Evolutionary conservation across 2,113 vertebrate species (phyloP), one percentile per base, ranked within the genome.

Genomic region (Lonchura striata): DNA sequence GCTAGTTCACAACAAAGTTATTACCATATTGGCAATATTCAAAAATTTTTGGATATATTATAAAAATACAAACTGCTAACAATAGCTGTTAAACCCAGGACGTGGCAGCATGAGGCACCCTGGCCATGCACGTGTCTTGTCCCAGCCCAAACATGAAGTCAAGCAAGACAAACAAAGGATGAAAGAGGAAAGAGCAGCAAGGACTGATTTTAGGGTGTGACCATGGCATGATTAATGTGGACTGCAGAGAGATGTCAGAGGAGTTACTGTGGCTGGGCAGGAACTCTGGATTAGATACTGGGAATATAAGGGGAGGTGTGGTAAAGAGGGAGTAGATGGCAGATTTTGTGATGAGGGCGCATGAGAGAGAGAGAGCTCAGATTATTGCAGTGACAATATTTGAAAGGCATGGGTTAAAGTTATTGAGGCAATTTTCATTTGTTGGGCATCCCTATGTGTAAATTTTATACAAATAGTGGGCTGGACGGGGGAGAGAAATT

Each of bases 381-480:
- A 24, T 15, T 31, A 37, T 33, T 72, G 15, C 30, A 64, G 13
- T 21, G 14, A 14, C 30, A 56, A 3, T 41, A 20, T 82, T 47
- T 81, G 81, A 84, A 95, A 70, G 22, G 42, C 2, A 8, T 12
- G 6, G 22, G 6, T 22, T 63, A 8, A 35, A 12, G 14, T 60
- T 64, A n/a, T 3, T 33, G 44, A 59, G 39, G 21, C 18, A 79
- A 15, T 35, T 76, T 24, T 30, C 2, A 1, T 88, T 71, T 60
- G 15, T 35, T 54, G 30, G 15, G 16, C 39, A 68, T 0, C 1
- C 10, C 3, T 1, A 4, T 56, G 4, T 47, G 15, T 7, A 2
- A 53, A 11, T 76, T 60, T 88, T 56, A 35, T 72, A 16, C 27
- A 60, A 52, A 72, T 11, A 0, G 2, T 1, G 1, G 39, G 21